Percentiles rank a stretch among this genome's conserved stretches.
phyloP scores from a whole-genome alignment of 1,140 invertebrate species.

The Mercenaria mercenaria region DNA sequence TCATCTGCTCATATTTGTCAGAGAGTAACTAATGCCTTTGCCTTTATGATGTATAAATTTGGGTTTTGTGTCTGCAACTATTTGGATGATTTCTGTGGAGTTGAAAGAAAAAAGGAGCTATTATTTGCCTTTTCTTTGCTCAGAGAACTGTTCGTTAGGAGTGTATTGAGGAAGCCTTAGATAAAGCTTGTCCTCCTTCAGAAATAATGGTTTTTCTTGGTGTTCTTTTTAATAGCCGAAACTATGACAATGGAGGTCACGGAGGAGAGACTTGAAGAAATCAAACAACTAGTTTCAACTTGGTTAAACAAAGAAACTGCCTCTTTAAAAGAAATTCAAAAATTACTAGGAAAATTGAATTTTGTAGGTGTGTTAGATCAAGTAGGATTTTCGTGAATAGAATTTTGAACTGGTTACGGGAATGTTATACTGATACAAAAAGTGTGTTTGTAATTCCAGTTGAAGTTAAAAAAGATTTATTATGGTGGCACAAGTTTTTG shows the following conservation, averaged over 20 bases:
- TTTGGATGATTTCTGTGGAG: not conserved
- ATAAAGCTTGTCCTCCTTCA: not conserved
- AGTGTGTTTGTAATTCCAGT: not conserved
- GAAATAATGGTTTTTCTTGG: not conserved
- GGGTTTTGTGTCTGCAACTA: constrained; percentile 20
- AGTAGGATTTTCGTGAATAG: not conserved
- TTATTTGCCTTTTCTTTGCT: not conserved
- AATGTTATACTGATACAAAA: not conserved
- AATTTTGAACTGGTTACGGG: not conserved
- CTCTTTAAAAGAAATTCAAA: not conserved
- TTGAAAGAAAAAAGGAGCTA: not conserved
- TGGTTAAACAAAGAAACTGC: not conserved
- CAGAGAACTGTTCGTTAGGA: not conserved
- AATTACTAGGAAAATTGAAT: not conserved
- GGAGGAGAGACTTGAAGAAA: not conserved
- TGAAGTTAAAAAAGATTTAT: not conserved
- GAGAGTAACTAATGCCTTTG: not conserved
- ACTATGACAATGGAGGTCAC: constrained; percentile 1
- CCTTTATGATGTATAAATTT: not conserved
- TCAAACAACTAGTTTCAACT: not conserved
- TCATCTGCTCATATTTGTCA: not conserved
- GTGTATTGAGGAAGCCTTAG: not conserved
- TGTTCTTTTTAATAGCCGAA: not conserved
- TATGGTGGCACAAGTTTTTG: not conserved
- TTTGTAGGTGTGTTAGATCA: not conserved